Evolutionary conservation across 2,113 vertebrate species (phyloP).

Genomic region (Pampusana beccarii): DNA sequence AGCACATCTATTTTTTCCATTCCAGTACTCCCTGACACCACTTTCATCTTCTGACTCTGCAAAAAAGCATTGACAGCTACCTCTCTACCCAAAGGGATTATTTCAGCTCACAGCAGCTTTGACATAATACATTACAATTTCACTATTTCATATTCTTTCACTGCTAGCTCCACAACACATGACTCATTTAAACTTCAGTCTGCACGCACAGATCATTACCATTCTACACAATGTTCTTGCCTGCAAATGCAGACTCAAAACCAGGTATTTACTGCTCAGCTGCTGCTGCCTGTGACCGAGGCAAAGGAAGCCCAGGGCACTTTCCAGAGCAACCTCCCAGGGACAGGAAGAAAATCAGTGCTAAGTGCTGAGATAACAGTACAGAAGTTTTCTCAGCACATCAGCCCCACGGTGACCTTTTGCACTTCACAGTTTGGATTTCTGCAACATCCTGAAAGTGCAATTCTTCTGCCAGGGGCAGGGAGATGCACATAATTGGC

Average conservation of each 20-base stretch:
- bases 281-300: neutral
- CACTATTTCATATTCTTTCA: neutral
- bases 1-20: neutral
- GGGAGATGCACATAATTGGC: neutral
- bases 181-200: slow-evolving; percentile 27
- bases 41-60: slow-evolving; percentile 27
- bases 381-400: neutral
- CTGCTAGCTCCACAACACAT: neutral
- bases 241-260: neutral
- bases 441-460: neutral
- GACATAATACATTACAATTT: slow-evolving; percentile 20
- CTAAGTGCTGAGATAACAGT: neutral
- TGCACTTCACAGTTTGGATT: neutral
- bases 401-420: neutral
- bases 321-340: neutral
- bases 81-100: slow-evolving; percentile 3
- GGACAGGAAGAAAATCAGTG: neutral
- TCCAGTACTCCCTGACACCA: neutral
- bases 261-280: neutral
- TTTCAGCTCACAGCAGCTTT: slow-evolving; percentile 25
- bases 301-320: neutral
- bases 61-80: neutral
- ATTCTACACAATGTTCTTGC: neutral
- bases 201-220: neutral
- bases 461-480: neutral